Evolutionary conservation across 2,888 invertebrate species (phyloP).

Genomic region (Villa cingulata): DNA sequence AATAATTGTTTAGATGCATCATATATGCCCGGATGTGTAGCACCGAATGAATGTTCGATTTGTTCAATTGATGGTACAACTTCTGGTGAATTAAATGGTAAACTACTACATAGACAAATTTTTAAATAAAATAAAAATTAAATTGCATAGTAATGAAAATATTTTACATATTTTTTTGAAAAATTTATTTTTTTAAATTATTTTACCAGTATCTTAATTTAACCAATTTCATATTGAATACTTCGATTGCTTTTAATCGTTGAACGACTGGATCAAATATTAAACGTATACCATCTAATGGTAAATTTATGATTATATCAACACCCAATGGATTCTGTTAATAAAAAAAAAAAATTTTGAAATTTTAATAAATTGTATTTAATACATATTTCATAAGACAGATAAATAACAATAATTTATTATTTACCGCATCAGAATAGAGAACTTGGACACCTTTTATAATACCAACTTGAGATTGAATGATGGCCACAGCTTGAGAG

Average conservation of each 20-base stretch:
- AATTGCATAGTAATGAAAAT: too few relatives aligned
- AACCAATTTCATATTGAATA: slow-evolving; percentile 92
- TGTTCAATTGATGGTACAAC: slow-evolving; percentile 93
- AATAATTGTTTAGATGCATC: slow-evolving; percentile 92
- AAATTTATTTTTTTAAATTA: slow-evolving; percentile 26
- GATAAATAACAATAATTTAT: too few relatives aligned
- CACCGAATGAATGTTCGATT: slow-evolving; percentile 97
- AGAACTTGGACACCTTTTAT: slow-evolving; percentile 93
- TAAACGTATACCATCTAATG: slow-evolving; percentile 90
- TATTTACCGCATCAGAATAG: slow-evolving; percentile 82
- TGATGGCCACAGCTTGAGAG: slow-evolving; percentile 91
- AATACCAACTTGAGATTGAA: slow-evolving; percentile 89
- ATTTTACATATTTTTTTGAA: background rate
- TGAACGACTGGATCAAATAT: slow-evolving; percentile 94
- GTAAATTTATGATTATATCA: slow-evolving; percentile 91
- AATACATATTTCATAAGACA: too few relatives aligned
- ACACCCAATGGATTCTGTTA: slow-evolving; percentile 85
- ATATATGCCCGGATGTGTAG: slow-evolving; percentile 96
- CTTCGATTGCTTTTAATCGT: slow-evolving; percentile 92
- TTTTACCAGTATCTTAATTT: slow-evolving; percentile 89
- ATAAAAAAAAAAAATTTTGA: slow-evolving; percentile 15
- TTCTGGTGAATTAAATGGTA: slow-evolving; percentile 83
- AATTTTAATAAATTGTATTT: too few relatives aligned
- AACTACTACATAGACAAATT: slow-evolving; percentile 50
- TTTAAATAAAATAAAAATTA: too few relatives aligned